Conservation (phyloP, 2,888 invertebrate genomes). For the Megalurothrips usitatus region DNA sequence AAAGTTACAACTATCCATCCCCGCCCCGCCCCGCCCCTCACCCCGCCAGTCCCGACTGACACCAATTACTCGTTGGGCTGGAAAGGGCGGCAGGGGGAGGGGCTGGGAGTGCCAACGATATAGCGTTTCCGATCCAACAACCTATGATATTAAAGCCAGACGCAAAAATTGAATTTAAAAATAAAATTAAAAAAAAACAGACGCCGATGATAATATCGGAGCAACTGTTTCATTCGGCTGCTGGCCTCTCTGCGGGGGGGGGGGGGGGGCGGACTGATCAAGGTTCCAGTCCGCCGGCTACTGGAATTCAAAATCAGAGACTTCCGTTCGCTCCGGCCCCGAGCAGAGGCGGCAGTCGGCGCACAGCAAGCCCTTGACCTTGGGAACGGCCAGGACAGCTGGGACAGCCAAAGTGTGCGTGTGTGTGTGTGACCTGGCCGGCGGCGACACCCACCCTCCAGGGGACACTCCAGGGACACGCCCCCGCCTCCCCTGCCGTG, state of each 20-base stretch:
- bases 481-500: no score
- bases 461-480: no score
- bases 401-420: no score
- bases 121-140: background rate
- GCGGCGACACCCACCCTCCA: no score
- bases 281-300: no score
- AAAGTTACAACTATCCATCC: constrained; percentile 18
- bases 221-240: background rate
- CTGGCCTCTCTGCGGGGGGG: background rate
- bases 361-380: no score
- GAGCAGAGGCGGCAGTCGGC: no score
- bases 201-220: background rate
- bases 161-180: background rate
- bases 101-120: background rate
- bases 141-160: background rate
- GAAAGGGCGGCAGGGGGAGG: background rate
- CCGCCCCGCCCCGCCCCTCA: background rate
- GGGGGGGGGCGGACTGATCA: background rate
- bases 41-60: background rate
- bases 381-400: no score
- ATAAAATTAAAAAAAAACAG: background rate
- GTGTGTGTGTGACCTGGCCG: no score
- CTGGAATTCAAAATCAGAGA: no score
- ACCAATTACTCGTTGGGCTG: background rate
- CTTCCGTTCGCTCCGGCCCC: no score